Percentiles rank a stretch among this genome's conserved stretches.
Conservation (phyloP, 2,113 vertebrate species). For the Merops nubicus region DNA sequence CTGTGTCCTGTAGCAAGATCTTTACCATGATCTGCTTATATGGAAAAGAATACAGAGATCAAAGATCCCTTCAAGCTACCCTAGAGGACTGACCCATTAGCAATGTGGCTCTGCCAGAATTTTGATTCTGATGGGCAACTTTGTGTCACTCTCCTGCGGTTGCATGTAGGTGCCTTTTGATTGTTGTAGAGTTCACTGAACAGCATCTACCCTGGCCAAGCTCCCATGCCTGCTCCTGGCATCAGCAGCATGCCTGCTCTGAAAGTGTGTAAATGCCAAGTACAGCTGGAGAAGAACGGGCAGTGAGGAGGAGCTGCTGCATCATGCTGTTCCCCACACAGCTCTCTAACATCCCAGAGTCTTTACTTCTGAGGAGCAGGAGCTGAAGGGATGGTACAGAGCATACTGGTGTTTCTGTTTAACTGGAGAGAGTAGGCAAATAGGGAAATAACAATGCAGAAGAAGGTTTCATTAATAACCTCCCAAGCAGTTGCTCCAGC, state of each 20-base stretch:
- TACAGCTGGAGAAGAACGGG: not conserved
- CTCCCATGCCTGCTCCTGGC: not conserved
- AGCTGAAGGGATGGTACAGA: not conserved
- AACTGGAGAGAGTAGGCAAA: not conserved
- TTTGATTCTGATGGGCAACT: not conserved
- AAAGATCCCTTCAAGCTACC: not conserved
- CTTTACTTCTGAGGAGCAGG: not conserved
- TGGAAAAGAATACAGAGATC: not conserved
- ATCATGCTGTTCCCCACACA: rapidly evolving
- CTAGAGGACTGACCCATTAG: not conserved
- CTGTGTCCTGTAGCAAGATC: not conserved
- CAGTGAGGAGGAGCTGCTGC: not conserved
- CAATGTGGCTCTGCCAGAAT: not conserved
- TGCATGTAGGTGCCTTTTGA: not conserved
- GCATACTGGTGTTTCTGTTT: not conserved
- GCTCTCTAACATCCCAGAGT: not conserved
- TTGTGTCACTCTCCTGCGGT: not conserved
- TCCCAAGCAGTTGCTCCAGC: not conserved
- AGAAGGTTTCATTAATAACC: not conserved
- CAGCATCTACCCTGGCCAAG: not conserved
- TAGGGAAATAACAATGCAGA: not conserved
- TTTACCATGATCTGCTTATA: not conserved
- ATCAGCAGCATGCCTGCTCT: not conserved
- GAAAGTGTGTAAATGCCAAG: not conserved
- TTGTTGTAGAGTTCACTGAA: not conserved